Conservation (phyloP, 2,888 invertebrate species). For the Apantesis nais region DNA sequence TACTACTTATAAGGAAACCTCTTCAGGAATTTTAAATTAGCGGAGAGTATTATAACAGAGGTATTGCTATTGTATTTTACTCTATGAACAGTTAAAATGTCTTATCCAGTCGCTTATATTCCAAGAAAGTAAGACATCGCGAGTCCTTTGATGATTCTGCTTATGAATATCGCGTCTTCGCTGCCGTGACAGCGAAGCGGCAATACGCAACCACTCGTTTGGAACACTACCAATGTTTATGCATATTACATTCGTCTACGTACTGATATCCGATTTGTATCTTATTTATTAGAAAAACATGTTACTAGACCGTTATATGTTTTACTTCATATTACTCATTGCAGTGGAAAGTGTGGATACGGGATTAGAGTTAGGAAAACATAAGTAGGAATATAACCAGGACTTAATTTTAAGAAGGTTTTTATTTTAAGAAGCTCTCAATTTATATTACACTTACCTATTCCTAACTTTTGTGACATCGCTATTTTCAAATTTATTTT, state of each 20-base stretch:
- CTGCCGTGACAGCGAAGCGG: slow-evolving; percentile 60
- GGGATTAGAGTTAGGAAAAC: not conserved
- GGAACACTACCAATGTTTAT: slow-evolving; percentile 51
- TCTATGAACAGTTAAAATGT: slow-evolving; percentile 8
- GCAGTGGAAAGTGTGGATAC: too few species aligned
- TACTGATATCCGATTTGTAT: slow-evolving; percentile 33
- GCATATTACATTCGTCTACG: slow-evolving; percentile 43
- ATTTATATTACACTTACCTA: not conserved
- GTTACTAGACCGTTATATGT: slow-evolving; percentile 19
- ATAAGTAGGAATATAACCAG: not conserved
- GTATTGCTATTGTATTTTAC: not conserved
- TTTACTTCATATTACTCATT: not conserved
- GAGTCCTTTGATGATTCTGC: slow-evolving; percentile 74
- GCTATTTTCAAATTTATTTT: too few species aligned
- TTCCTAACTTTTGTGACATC: too few species aligned
- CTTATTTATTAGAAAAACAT: slow-evolving; percentile 32
- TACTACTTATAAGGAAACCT: too few species aligned
- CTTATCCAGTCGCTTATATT: slow-evolving; percentile 38
- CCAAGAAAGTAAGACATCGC: slow-evolving; percentile 42
- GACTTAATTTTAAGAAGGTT: not conserved
- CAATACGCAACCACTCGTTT: slow-evolving; percentile 50
- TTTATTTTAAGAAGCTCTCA: not conserved
- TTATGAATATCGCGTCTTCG: slow-evolving; percentile 75
- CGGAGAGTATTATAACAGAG: not conserved
- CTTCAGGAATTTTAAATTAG: too few species aligned